Conservation (phyloP, 2,797 vertebrate species). For the Uromys caudimaculatus region DNA sequence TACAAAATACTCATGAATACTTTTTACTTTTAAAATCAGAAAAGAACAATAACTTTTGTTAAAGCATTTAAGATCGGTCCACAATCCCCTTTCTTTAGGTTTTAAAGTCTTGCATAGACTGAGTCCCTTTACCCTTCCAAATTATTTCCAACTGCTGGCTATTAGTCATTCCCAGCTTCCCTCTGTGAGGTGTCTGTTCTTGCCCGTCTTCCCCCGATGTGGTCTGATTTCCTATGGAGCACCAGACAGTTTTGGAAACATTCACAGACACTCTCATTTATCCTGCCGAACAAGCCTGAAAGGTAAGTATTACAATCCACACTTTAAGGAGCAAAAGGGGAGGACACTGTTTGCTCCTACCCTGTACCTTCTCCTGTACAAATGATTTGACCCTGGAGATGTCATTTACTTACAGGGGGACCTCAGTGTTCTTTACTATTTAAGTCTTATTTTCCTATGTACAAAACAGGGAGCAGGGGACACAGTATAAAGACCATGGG, state of each 20-base stretch:
- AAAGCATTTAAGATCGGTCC: neutral
- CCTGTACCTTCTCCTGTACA: neutral
- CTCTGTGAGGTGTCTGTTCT: neutral
- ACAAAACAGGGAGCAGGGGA: neutral
- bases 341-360: neutral
- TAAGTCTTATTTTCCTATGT: neutral
- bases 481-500: neutral
- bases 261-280: conserved; percentile 31
- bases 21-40: conserved; percentile 52
- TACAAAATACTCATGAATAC: conserved; percentile 5
- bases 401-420: conserved; percentile 3
- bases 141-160: neutral
- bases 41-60: conserved; percentile 50
- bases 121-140: neutral
- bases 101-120: conserved; percentile 40
- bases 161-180: neutral
- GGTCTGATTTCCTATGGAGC: conserved; percentile 54
- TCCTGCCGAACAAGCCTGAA: neutral
- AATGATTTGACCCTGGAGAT: neutral
- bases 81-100: neutral
- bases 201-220: neutral
- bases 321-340: neutral
- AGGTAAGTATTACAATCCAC: neutral
- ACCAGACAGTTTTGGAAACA: neutral
- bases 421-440: neutral